Conservation (phyloP, 1,140 invertebrate genomes). For the Anagrus nilaparvatae region DNA sequence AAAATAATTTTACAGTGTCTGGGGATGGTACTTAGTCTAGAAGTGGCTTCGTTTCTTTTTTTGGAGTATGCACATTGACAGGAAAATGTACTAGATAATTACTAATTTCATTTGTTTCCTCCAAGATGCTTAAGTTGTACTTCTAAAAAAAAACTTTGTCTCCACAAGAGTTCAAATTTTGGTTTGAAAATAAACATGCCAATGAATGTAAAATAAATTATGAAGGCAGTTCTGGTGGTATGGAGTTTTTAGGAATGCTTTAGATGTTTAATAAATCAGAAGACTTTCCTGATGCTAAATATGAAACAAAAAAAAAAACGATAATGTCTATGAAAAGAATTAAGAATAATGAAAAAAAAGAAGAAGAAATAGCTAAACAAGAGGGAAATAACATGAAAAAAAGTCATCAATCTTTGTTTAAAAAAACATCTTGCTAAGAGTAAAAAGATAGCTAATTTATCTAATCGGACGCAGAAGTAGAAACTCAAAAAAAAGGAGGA, state of each 20-base stretch:
- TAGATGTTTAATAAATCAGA: slow-evolving; percentile 14
- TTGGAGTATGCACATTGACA: neutral
- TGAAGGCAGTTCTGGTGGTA: slow-evolving; percentile 10
- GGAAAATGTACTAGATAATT: neutral
- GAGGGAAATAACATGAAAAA: too few species aligned
- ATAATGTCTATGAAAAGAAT: slow-evolving; percentile 2
- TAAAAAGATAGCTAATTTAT: neutral
- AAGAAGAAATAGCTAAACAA: neutral
- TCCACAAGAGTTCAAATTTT: too few species aligned
- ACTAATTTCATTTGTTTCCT: neutral
- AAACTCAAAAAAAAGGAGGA: neutral
- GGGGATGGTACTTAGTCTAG: slow-evolving; percentile 1
- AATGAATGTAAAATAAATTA: slow-evolving; percentile 9
- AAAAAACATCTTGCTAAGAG: neutral
- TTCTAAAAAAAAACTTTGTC: too few species aligned
- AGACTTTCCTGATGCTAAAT: slow-evolving; percentile 1
- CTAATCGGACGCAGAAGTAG: neutral
- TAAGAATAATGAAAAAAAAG: neutral
- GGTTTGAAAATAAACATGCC: too few species aligned
- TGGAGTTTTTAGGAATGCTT: slow-evolving; percentile 13
- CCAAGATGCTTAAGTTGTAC: neutral
- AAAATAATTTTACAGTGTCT: neutral
- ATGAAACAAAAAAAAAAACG: slow-evolving; percentile 10
- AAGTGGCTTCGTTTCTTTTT: slow-evolving; percentile 4
- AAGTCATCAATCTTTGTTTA: neutral